phyloP scores from a whole-genome alignment of 2,797 vertebrate genomes.

The Coccyzus lansbergi region DNA sequence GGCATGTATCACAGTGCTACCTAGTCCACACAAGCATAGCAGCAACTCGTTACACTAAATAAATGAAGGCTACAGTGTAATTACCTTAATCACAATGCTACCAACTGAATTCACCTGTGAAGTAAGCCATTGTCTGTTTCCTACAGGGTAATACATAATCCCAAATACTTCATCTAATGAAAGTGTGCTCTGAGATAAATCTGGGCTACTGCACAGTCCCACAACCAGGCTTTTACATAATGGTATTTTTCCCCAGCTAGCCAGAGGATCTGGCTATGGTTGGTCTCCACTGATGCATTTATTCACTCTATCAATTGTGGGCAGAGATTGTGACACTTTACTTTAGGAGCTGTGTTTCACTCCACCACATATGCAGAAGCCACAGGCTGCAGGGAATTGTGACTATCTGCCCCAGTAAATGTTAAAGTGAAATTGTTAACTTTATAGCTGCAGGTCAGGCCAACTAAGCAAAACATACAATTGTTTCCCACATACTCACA shows the following conservation, averaged over 20 bases:
- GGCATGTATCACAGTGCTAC: constrained; percentile 28
- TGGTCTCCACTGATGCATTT: neutral
- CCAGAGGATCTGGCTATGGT: neutral
- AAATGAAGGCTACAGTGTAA: constrained; percentile 43
- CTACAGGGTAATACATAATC: constrained; percentile 29
- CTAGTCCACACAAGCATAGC: constrained; percentile 22
- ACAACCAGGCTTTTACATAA: neutral
- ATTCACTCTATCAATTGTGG: neutral
- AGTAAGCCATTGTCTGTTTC: constrained; percentile 34
- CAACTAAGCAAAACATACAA: neutral
- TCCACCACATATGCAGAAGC: neutral
- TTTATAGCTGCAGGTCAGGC: neutral
- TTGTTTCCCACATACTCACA: neutral
- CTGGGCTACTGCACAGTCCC: neutral
- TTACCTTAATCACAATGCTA: constrained; percentile 43
- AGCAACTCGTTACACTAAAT: constrained; percentile 36
- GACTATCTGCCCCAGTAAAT: neutral
- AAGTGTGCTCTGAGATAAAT: neutral
- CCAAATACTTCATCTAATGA: neutral
- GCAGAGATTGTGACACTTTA: neutral
- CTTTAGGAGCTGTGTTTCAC: neutral
- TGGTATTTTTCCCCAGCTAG: neutral
- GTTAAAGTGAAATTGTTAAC: neutral
- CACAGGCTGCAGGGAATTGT: neutral
- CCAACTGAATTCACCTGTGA: constrained; percentile 46